Evolutionary conservation across 2,113 vertebrate species (phyloP).

Genomic region (Ctenodactylus gundi): DNA sequence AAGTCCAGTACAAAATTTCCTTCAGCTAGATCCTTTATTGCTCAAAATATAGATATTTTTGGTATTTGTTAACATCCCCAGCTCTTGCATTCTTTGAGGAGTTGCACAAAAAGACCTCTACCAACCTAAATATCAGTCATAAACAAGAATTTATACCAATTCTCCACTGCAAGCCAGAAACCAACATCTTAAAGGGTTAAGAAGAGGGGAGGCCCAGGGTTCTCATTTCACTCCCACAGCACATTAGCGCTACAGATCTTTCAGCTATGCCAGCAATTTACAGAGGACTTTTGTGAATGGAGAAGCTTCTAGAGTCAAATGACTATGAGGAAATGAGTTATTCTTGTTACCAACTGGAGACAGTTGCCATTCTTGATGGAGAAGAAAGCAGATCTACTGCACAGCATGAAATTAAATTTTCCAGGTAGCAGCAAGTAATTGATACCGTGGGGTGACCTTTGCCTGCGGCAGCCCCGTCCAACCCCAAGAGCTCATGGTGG

Average conservation of each 20-base stretch:
- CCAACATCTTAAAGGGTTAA: conserved; percentile 52
- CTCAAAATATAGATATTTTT: conserved; percentile 46
- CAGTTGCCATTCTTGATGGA: conserved; percentile 77
- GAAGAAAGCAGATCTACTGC: conserved; percentile 82
- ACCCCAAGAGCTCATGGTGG: neutral
- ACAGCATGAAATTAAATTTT: conserved; percentile 86
- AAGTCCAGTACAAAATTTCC: neutral
- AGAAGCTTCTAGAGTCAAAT: conserved; percentile 69
- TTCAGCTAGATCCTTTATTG: neutral
- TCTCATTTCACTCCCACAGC: conserved; percentile 10
- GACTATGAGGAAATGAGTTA: conserved; percentile 66
- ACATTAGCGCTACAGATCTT: neutral
- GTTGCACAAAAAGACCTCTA: neutral
- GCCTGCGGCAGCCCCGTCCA: conserved; percentile 72
- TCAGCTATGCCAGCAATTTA: neutral
- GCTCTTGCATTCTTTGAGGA: neutral
- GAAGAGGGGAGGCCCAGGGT: conserved; percentile 4
- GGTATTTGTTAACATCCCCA: conserved; percentile 25
- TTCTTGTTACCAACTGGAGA: conserved; percentile 75
- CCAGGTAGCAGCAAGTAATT: conserved; percentile 84
- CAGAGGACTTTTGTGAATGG: conserved; percentile 61
- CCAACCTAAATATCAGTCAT: conserved; percentile 30
- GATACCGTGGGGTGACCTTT: conserved; percentile 81
- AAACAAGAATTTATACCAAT: neutral
- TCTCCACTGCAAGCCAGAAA: conserved; percentile 31